A percentile compares a stretch with the other conserved stretches of the same genome.
These are phyloP conservation scores for Aphelinus certus DNA, from an alignment of 1,140 invertebrate genomes.

Conservation along the genomic window DNA sequence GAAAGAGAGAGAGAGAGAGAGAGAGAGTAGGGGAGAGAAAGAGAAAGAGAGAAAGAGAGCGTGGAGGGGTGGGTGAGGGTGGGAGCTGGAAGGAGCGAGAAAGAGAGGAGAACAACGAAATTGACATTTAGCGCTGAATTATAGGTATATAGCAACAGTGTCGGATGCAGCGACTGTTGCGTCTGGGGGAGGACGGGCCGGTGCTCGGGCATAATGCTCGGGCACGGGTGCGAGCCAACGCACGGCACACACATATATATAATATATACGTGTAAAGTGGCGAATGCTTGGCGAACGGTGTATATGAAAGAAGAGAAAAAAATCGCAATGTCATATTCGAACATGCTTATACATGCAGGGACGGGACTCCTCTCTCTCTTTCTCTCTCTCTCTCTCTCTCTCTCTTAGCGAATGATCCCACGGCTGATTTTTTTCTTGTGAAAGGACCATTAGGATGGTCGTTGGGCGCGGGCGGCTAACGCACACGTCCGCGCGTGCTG, in stretches of 20 bases:
- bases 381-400: conserved; percentile 5
- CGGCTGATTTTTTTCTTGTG: conserved; percentile 39
- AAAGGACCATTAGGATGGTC: conserved; percentile 58
- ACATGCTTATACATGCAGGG: conserved; percentile 33
- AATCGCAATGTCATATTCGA: conserved; percentile 41
- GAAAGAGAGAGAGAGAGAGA: too few species aligned
- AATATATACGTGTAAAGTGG: not conserved
- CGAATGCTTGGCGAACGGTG: not conserved
- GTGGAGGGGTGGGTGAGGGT: too few species aligned
- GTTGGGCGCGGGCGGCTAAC: conserved; percentile 41
- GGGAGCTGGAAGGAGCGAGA: too few species aligned
- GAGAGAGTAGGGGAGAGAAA: too few species aligned
- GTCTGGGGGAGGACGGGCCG: not conserved
- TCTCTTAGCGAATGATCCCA: conserved; percentile 32
- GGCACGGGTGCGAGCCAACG: too few species aligned
- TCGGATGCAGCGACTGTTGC: not conserved
- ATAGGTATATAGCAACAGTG: not conserved
- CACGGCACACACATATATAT: not conserved
- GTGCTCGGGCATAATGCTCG: not conserved
- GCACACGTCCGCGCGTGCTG: conserved; percentile 50
- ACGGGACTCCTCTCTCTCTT: not conserved
- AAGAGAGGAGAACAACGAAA: conserved; percentile 1
- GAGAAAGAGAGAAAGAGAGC: too few species aligned
- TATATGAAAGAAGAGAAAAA: conserved; percentile 37
- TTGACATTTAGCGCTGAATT: conserved; percentile 18